phyloP scores from a whole-genome alignment of 2,113 vertebrate species.

The Pelvicachromis taeniatus region DNA sequence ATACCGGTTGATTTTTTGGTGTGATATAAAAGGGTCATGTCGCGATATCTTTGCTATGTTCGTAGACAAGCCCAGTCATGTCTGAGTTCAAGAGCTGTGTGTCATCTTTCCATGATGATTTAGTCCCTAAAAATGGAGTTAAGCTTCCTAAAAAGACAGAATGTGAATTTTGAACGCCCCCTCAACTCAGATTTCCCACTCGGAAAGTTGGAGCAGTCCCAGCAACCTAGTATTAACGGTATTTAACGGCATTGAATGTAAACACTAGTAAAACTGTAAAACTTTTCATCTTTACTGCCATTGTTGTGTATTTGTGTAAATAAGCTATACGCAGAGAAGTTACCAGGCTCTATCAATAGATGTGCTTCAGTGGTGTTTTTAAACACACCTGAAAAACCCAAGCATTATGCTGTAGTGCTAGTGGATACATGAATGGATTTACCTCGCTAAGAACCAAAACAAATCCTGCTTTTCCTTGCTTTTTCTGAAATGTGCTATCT shows the following conservation, averaged over 20 bases:
- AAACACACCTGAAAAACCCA: neutral
- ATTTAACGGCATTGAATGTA: no score
- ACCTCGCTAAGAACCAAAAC: neutral
- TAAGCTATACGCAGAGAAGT: no score
- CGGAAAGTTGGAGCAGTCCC: neutral
- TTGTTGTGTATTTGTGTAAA: no score
- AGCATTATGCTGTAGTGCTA: accelerated
- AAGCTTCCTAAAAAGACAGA: neutral
- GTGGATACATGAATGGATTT: neutral
- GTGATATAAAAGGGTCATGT: neutral
- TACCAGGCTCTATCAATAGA: no score
- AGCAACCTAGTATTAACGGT: neutral
- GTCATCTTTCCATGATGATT: neutral
- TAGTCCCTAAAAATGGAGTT: neutral
- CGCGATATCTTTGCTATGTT: neutral
- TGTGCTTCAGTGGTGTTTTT: no score
- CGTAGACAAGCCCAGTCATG: accelerated
- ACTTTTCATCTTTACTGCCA: no score
- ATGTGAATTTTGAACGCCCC: accelerated
- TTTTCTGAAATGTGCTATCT: neutral
- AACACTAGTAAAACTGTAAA: no score
- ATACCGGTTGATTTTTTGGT: neutral
- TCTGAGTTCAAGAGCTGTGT: neutral
- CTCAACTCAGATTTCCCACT: neutral
- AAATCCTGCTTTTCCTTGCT: accelerated